Evolutionary conservation across 2,888 invertebrate species (phyloP).

Genomic region (Chloromyia formosa): DNA sequence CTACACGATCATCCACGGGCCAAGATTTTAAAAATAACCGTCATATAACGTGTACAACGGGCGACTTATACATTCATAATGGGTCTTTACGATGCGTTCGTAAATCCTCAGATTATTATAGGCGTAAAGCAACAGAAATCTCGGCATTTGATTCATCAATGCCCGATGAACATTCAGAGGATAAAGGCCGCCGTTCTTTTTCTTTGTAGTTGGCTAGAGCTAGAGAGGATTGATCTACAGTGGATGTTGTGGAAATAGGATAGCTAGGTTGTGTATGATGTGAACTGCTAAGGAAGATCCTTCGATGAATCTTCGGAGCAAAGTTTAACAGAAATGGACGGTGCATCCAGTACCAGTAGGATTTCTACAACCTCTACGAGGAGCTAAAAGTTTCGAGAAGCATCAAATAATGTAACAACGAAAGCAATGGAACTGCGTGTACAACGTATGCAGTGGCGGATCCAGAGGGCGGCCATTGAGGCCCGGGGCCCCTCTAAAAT

Average conservation of each 20-base stretch:
- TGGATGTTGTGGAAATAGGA: neutral
- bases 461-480: too few relatives aligned
- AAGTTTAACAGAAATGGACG: too few relatives aligned
- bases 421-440: too few relatives aligned
- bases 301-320: too few relatives aligned
- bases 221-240: neutral
- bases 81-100: neutral
- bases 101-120: constrained; percentile 23
- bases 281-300: too few relatives aligned
- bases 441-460: too few relatives aligned
- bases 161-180: constrained; percentile 1
- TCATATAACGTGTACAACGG: constrained; percentile 6
- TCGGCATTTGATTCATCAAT: constrained; percentile 24
- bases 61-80: neutral
- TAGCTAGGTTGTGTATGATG: too few relatives aligned
- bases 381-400: too few relatives aligned
- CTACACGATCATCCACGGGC: constrained; percentile 10
- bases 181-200: constrained; percentile 8
- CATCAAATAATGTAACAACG: too few relatives aligned
- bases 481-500: too few relatives aligned
- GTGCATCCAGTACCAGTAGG: too few relatives aligned
- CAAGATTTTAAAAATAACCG: constrained; percentile 39
- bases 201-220: neutral
- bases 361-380: too few relatives aligned
- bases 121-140: neutral